Conservation (phyloP, 2,113 vertebrate species). For the Ceuthmochares aereus region DNA sequence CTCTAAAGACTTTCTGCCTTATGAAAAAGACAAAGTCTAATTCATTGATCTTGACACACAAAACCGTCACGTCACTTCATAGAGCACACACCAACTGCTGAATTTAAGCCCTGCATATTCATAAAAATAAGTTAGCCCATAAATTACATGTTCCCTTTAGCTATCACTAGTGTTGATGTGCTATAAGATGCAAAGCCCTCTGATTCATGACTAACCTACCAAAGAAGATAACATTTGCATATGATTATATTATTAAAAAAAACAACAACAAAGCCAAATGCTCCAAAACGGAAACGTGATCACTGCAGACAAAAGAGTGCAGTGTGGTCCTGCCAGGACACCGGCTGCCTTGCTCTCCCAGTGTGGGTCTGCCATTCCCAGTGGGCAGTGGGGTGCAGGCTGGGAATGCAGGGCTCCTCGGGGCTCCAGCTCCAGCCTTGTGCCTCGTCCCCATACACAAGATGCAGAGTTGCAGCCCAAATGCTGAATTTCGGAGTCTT, state of each 20-base stretch:
- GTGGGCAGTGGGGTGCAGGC: neutral
- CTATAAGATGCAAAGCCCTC: constrained; percentile 71
- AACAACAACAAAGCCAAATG: constrained; percentile 72
- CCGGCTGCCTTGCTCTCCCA: rapidly evolving
- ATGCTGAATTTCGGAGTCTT: neutral
- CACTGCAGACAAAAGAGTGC: constrained; percentile 54
- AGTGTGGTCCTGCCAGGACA: neutral
- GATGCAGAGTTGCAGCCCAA: neutral
- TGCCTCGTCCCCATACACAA: neutral
- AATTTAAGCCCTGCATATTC: constrained; percentile 73
- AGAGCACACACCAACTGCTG: constrained; percentile 73
- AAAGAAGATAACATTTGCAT: constrained; percentile 74
- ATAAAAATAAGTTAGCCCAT: constrained; percentile 74
- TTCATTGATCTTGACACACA: constrained; percentile 74
- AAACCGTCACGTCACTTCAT: constrained; percentile 70
- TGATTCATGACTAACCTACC: constrained; percentile 74
- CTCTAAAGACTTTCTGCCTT: constrained; percentile 52
- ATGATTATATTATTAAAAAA: constrained; percentile 69
- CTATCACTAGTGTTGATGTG: constrained; percentile 67
- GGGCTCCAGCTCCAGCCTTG: neutral
- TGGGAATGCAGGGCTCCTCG: neutral
- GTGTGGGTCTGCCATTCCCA: neutral
- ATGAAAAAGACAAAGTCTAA: constrained; percentile 64
- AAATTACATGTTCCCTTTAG: constrained; percentile 75
- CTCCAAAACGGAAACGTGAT: neutral